These are phyloP conservation scores for Sebastes glaucus DNA, from an alignment of 2,797 vertebrate genomes.

Conservation along the genomic window DNA sequence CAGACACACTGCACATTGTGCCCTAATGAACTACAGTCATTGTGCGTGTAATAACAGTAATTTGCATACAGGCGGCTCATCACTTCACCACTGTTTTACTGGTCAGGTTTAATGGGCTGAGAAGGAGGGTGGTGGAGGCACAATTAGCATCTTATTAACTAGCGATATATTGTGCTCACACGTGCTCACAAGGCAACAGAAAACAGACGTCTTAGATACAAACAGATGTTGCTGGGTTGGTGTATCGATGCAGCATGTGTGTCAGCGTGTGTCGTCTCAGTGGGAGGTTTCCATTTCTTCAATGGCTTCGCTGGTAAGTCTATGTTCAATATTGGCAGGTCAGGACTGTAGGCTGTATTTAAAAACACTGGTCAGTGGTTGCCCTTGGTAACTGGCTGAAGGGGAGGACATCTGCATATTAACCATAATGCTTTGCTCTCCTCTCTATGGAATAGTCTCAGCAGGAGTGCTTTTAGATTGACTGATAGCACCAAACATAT, in stretches of 20 bases:
- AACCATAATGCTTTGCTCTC: slow-evolving; percentile 43
- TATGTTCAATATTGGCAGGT: slow-evolving; percentile 3
- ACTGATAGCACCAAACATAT: not conserved
- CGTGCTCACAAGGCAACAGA: not conserved
- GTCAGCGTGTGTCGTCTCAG: not conserved
- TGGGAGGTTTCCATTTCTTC: not conserved
- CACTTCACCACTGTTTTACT: slow-evolving; percentile 57
- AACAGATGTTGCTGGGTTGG: not conserved
- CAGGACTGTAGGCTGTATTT: slow-evolving; percentile 45
- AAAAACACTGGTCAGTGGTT: slow-evolving; percentile 35
- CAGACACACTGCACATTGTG: slow-evolving; percentile 33
- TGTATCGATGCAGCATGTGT: not conserved
- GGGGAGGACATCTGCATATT: slow-evolving; percentile 45
- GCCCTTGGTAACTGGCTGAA: slow-evolving; percentile 41
- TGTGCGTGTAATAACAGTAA: slow-evolving; percentile 65
- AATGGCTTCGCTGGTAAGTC: not conserved
- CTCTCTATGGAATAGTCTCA: slow-evolving; percentile 26
- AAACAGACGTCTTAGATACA: not conserved
- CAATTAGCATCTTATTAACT: slow-evolving; percentile 59
- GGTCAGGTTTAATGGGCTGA: slow-evolving; percentile 58
- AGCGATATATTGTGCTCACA: not conserved
- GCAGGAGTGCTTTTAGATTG: slow-evolving; percentile 18
- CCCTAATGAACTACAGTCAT: slow-evolving; percentile 62
- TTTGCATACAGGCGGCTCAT: slow-evolving; percentile 61
- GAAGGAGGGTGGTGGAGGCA: slow-evolving; percentile 26